A percentile compares a stretch with the other conserved stretches of the same genome.
Conservation (phyloP, 2,113 vertebrate species). For the Hipposideros armiger region DNA sequence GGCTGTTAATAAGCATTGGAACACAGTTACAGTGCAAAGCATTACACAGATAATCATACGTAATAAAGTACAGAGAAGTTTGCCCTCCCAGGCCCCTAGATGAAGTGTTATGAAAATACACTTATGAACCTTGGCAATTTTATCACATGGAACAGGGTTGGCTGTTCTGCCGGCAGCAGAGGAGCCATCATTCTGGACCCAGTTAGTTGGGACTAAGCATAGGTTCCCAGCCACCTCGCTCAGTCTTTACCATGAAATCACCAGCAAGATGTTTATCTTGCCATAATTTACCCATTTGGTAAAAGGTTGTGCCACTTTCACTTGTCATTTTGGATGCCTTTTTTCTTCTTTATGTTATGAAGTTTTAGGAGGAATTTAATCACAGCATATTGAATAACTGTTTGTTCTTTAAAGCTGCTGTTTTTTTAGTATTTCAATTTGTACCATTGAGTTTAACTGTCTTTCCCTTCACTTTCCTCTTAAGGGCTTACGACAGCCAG, state of each 20-base stretch:
- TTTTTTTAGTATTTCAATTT: background rate
- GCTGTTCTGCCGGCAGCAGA: background rate
- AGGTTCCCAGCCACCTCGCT: background rate
- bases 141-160: background rate
- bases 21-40: background rate
- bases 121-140: background rate
- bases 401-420: constrained; percentile 50
- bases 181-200: background rate
- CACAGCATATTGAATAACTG: constrained; percentile 19
- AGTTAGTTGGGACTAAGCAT: background rate
- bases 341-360: constrained; percentile 2
- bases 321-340: background rate
- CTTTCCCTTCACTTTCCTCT: constrained; percentile 61
- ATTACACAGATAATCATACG: background rate
- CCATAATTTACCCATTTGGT: background rate
- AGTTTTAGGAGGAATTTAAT: constrained; percentile 50
- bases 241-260: background rate
- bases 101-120: background rate
- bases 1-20: background rate
- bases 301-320: background rate
- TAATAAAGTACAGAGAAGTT: background rate
- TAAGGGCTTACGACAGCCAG: constrained; percentile 93
- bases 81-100: background rate
- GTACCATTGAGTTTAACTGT: constrained; percentile 35
- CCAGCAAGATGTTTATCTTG: constrained; percentile 40